Conservation (phyloP, 2,888 invertebrate species). For the Erebia epiphron region DNA sequence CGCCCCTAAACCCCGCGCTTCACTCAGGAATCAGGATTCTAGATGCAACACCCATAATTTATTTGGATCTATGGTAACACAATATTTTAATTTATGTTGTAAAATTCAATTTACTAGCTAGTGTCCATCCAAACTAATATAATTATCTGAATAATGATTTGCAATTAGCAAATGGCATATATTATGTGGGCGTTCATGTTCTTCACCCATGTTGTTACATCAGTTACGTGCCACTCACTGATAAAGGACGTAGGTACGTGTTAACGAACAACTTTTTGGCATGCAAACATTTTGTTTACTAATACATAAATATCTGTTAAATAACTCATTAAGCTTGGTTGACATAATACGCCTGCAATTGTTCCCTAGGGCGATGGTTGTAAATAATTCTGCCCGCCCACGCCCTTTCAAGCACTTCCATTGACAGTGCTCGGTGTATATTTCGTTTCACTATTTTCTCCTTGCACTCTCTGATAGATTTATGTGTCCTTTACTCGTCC, state of each 20-base stretch:
- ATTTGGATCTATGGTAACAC: no score
- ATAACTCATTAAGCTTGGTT: slow-evolving; percentile 28
- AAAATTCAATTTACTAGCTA: no score
- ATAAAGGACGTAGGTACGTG: neutral
- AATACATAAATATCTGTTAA: slow-evolving; percentile 26
- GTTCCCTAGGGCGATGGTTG: slow-evolving; percentile 30
- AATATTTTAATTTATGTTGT: no score
- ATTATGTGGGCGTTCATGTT: neutral
- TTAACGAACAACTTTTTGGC: slow-evolving; percentile 7
- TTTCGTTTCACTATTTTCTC: slow-evolving; percentile 64
- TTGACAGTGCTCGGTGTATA: slow-evolving; percentile 49
- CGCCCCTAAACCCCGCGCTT: no score
- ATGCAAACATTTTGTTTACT: slow-evolving; percentile 5
- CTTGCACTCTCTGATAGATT: slow-evolving; percentile 66
- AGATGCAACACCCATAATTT: no score
- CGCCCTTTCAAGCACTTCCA: slow-evolving; percentile 53
- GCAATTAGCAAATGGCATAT: neutral
- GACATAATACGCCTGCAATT: slow-evolving; percentile 24
- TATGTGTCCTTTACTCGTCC: slow-evolving; percentile 63
- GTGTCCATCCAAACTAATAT: no score
- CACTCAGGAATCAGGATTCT: no score
- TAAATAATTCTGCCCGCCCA: slow-evolving; percentile 61
- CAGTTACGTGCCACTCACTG: neutral
- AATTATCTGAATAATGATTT: neutral
- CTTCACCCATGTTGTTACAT: no score